These are phyloP conservation scores for Spisula subtruncata DNA, from an alignment of 2,888 invertebrate species.

Conservation along the genomic window DNA sequence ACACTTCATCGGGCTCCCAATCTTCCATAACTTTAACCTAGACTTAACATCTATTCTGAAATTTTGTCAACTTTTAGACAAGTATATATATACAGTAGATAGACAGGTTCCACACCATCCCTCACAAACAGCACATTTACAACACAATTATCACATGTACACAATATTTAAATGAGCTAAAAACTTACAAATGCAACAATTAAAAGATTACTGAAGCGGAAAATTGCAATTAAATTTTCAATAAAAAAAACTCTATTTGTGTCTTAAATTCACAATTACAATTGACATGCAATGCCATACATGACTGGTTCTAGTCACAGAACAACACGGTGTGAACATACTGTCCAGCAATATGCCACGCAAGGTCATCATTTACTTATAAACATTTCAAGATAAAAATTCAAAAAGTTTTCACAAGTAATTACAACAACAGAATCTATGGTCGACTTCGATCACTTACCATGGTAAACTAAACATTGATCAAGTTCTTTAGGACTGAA, in stretches of 20 bases:
- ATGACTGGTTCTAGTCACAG: neutral
- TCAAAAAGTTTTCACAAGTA: neutral
- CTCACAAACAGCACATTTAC: neutral
- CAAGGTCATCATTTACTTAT: neutral
- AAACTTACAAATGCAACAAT: slow-evolving; percentile 2
- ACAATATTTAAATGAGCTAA: neutral
- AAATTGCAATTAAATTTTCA: slow-evolving; percentile 10
- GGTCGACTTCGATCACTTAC: no score
- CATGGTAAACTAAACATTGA: no score
- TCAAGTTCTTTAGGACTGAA: no score
- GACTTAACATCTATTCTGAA: no score
- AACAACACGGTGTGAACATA: slow-evolving; percentile 15
- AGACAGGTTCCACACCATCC: no score
- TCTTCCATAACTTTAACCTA: no score
- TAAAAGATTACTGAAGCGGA: neutral
- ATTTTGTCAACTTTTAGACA: no score
- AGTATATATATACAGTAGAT: no score
- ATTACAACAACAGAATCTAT: neutral
- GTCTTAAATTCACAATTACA: slow-evolving; percentile 9
- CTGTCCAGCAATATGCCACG: slow-evolving; percentile 27
- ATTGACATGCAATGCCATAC: slow-evolving; percentile 25
- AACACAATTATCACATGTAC: slow-evolving; percentile 6
- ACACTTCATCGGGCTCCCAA: no score
- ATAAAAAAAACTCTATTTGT: neutral
- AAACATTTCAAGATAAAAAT: neutral